Base-by-base conservation (phyloP, 1,140 invertebrate species). In the Mamestra configurata region DNA sequence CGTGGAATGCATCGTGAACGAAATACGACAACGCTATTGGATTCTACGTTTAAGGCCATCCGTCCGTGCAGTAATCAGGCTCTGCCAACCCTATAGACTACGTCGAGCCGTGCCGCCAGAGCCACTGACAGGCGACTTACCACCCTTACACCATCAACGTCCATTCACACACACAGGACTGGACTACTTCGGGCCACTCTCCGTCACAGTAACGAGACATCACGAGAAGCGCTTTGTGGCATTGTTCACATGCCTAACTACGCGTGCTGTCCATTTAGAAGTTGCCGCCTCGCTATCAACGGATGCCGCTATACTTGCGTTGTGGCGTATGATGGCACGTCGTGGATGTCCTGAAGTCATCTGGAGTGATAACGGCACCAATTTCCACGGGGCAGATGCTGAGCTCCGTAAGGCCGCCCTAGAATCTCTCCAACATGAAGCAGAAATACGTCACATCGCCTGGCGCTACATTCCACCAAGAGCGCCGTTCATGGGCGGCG, bases 291-390 rank as follows among this genome's bases (percentile, higher is more conserved):
- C 82, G 4, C 77, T 95, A 5, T 81, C 79, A 20, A 92, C 93
- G 0, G 87, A 93, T 46, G 82, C 84, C 0, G 95, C 94, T 73
- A 61, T 95, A 7, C 84, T 88, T 72, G 83, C 88, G 15, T 61
- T 96, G 0, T 59, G 89, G 15, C 49, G 94, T 8, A 93, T 96
- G 81, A 89, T 95, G 15, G 84, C 89, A 15, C 75, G 91, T 7
- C 82, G 94, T 22, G 91, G 90, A 49, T 72, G 81, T 53, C 82
- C 88, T 1, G 71, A 70, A 10, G 46, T 86, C 49, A 84, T 94
- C 20, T 88, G 83, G 59, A 88, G 80, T 1, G 95, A 95, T 73
- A 91, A 88, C 81, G 89, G 90, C 11, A 94, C 89, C 13, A 92
- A 94, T 77, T 91, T 95, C 66, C 61, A 78, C 3, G 91, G 88